These are phyloP conservation scores for Brachycybe producta DNA, from an alignment of 2,888 invertebrate genomes.

Conservation along the genomic window DNA sequence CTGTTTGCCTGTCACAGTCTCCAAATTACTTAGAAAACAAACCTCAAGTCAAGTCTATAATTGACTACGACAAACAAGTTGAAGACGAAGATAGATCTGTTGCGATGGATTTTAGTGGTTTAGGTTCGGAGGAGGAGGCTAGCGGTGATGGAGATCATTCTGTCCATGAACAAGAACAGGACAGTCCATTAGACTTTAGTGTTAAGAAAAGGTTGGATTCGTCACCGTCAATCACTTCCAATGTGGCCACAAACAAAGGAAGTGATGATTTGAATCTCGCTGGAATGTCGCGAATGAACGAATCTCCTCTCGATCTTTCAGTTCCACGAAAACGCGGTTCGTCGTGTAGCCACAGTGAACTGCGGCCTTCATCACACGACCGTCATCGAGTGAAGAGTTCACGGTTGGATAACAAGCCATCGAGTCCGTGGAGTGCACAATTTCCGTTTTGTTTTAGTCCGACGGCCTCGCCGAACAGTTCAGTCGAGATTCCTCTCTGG, in stretches of 20 bases:
- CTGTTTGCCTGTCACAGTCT: no score
- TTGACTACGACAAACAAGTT: background rate
- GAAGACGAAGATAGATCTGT: no score
- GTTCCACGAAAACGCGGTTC: conserved; percentile 47
- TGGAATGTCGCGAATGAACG: conserved; percentile 35
- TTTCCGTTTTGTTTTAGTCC: conserved; percentile 21
- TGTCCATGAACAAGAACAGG: conserved; percentile 17
- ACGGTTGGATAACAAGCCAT: conserved; percentile 15
- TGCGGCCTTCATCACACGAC: background rate
- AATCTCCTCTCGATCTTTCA: conserved; percentile 66
- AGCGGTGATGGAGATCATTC: no score
- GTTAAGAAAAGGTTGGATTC: conserved; percentile 43
- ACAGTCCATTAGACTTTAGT: conserved; percentile 53
- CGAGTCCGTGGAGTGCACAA: conserved; percentile 19
- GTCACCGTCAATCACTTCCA: background rate
- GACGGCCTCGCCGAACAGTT: conserved; percentile 19
- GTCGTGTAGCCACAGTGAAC: background rate
- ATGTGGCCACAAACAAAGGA: conserved; percentile 23
- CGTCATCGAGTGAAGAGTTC: conserved; percentile 10
- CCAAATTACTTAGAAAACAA: no score
- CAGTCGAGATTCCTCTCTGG: conserved; percentile 20
- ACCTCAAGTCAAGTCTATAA: no score
- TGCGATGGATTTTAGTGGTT: no score
- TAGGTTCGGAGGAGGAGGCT: no score
- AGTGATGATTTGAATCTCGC: conserved; percentile 36